Base-by-base conservation (phyloP, 2,797 vertebrate genomes). In the Pogoniulus pusillus region DNA sequence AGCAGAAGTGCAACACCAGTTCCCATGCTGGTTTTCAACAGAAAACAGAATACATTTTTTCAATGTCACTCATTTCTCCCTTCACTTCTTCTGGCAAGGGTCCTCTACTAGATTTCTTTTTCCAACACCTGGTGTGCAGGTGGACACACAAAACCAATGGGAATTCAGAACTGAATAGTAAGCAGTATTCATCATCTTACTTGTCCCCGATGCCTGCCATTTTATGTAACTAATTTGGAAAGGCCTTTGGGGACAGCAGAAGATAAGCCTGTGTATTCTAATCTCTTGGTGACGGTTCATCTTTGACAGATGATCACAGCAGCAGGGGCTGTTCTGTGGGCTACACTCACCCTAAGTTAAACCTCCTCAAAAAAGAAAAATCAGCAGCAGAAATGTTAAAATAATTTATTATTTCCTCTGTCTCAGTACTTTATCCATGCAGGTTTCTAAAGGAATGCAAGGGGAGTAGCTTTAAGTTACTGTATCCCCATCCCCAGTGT, bases 321-420 rank as follows among this genome's bases (percentile, higher is more conserved):
- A 75, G n/a, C 60, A 83, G 7, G 41, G 32, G 16, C 29, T 9
- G 17, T 19, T 53, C 23, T 27, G 6, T 3, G 14, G 24, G 12
- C 11, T 54, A 27, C 26, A 41, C 10, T 37, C 15, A 29, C 14
- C 3, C 30, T 32, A 27, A 76, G 37, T 29, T 65, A 53, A 90
- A 68, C 60, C 39, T 71, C 81, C 75, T 43, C 47, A 73, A 87
- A 95, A 79, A 23, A 47, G 16, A 65, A 88, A 90, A 91, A 86
- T 30, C 37, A 77, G 30, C 79, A 86, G 66, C 10, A 24, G 60
- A 85, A 57, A 1, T 94, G 92, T 85, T 88, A 97, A 97, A 97
- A 97, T 97, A 97, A 97, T 97, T 96, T 97, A 97, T 97, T 97
- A 97, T 95, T 97, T 96, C 59, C 80, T 89, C n/a, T 69, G 47